Evolutionary conservation across 2,888 invertebrate genomes (phyloP).

Genomic region (Euphydryas editha): DNA sequence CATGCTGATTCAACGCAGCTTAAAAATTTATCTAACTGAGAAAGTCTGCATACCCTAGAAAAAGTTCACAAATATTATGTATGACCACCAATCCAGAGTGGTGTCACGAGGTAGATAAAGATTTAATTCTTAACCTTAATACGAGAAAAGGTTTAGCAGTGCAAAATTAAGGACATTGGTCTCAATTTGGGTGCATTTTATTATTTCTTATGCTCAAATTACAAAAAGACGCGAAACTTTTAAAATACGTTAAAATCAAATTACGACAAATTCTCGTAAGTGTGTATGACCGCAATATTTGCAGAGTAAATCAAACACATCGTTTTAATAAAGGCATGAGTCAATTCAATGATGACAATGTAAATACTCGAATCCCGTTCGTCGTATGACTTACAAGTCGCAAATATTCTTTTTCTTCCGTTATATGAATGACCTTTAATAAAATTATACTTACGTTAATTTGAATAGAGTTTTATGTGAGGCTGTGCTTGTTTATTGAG

Average conservation of each 20-base stretch:
- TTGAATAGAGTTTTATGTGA: neutral
- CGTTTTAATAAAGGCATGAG: conserved; percentile 6
- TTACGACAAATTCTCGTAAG: conserved; percentile 7
- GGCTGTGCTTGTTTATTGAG: neutral
- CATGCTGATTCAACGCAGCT: too few species aligned
- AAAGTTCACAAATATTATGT: too few species aligned
- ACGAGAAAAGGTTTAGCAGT: too few species aligned
- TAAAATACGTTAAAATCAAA: neutral
- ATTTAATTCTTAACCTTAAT: too few species aligned
- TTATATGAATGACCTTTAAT: neutral
- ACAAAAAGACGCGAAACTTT: too few species aligned
- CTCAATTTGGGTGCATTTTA: too few species aligned
- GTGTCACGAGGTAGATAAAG: too few species aligned
- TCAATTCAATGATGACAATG: conserved; percentile 6
- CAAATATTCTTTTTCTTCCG: neutral
- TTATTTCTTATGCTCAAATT: too few species aligned
- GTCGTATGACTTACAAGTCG: neutral
- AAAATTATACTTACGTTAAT: neutral
- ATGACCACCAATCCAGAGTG: too few species aligned
- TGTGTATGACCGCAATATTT: conserved; percentile 40
- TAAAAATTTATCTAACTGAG: too few species aligned
- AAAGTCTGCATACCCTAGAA: too few species aligned
- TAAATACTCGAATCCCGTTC: neutral
- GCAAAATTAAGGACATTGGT: too few species aligned
- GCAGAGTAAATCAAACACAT: conserved; percentile 38